Base-by-base conservation (phyloP, 1,140 invertebrate genomes). In the Matsumurasca onukii region DNA sequence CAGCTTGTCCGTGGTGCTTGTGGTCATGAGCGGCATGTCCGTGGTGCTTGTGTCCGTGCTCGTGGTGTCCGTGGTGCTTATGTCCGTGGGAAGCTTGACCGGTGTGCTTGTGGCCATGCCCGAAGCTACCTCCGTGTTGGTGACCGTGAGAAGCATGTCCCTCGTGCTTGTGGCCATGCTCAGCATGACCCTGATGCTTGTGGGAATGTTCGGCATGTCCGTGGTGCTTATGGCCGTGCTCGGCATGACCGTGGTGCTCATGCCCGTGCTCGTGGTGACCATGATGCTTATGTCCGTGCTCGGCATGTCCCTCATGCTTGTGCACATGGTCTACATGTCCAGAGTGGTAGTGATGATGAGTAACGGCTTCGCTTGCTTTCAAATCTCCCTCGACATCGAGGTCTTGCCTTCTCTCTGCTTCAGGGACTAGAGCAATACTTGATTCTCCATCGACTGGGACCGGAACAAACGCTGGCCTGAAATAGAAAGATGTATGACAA, bases 251-350 rank as follows among this genome's bases (percentile, higher is more conserved):
- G 20, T 31, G 2, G 25, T 65, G 62, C 13, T 65, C 45, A 65
- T 65, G 62, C 3, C 27, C 62, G 62, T 65, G 62, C 17, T 17
- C 22, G 27, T n/a, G 12, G 20, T 65, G 3, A 39, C 29, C 62
- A 17, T 65, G 29, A 39, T 65, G 62, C n/a, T 39, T 31, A 25
- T 65, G 62, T 20, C 39, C 31, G 20, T 65, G 62, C 22, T 65
- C 13, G 9, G 62, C 62, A 52, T 52, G 55, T 13, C 67, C 67
- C 31, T 61, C 39, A 49, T 68, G 67, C 24, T 68, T 68, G 55
- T 68, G 67, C 27, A 57, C 57, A 29, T 68, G 67, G 20, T 68
- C 67, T 17, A 59, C 67, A 63, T 68, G 67, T 24, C 67, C 67
- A 12, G 57, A 63, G 48, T 68, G 67, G 39, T 68, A 59, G 30